A percentile compares a stretch with the other conserved stretches of the same genome.
Conservation (phyloP, 2,113 vertebrate genomes). For the Phalacrocorax brasilianus region DNA sequence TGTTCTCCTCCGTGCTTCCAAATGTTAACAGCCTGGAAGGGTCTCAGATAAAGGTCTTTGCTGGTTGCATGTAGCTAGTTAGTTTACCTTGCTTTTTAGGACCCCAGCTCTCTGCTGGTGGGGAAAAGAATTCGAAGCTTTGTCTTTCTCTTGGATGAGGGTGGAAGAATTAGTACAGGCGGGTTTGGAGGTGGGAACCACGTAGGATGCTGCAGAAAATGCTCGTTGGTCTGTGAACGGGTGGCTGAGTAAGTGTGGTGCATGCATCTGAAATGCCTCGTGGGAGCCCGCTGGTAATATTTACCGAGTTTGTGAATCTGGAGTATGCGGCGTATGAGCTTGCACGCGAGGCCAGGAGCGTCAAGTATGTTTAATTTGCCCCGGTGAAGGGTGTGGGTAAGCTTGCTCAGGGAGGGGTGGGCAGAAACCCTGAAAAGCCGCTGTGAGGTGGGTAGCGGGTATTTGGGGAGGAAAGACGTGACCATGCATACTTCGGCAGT, state of each 20-base stretch:
- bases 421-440: not conserved
- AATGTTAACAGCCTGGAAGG: not conserved
- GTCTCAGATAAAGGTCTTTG: not conserved
- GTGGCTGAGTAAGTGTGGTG: not conserved
- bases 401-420: not conserved
- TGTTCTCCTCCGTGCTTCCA: not conserved
- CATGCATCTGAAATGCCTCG: not conserved
- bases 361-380: not conserved
- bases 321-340: not conserved
- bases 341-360: not conserved
- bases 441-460: not conserved
- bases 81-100: not conserved
- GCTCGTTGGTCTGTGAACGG: not conserved
- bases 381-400: not conserved
- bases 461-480: not conserved
- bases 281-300: not conserved
- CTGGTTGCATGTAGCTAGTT: not conserved
- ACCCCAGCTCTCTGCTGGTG: not conserved
- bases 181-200: not conserved
- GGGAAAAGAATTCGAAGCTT: not conserved
- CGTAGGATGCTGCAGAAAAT: not conserved
- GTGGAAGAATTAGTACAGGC: not conserved
- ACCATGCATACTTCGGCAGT: rapidly evolving
- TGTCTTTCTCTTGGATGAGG: not conserved
- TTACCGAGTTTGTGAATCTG: not conserved